Conservation (phyloP, 2,797 vertebrate species). For the Crocodylus rhombifer region DNA sequence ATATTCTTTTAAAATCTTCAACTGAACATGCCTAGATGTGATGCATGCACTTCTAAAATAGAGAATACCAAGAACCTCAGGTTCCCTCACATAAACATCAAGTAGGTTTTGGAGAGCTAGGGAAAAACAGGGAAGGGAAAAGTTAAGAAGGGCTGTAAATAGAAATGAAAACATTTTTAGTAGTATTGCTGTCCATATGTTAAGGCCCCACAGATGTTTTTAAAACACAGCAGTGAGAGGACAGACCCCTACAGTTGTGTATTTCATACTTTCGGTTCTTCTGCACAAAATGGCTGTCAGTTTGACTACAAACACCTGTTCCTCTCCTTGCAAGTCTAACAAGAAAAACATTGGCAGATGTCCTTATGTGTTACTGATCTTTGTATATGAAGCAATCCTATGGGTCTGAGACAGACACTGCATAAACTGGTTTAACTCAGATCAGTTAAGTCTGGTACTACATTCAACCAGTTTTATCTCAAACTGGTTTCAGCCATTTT, state of each 20-base stretch:
- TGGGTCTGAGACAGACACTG: not conserved
- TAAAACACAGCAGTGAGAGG: not conserved
- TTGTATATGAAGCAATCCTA: conserved; percentile 3
- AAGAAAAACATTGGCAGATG: not conserved
- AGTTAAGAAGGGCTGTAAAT: not conserved
- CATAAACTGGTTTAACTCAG: too few relatives aligned
- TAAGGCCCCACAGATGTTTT: not conserved
- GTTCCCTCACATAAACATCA: not conserved
- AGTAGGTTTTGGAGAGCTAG: not conserved
- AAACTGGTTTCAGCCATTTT: too few relatives aligned
- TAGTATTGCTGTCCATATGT: not conserved
- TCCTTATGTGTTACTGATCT: not conserved
- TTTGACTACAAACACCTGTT: not conserved
- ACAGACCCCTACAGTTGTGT: not conserved
- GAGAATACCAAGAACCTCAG: not conserved
- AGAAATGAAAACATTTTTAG: not conserved
- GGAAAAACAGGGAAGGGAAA: not conserved
- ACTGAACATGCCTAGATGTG: not conserved
- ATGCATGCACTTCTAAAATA: rapidly evolving
- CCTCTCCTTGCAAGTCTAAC: not conserved
- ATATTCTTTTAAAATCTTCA: not conserved
- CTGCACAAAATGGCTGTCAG: not conserved
- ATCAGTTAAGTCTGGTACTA: too few relatives aligned
- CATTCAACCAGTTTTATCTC: too few relatives aligned
- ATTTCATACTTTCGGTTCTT: not conserved